Evolutionary conservation across 2,113 vertebrate genomes (phyloP).

Genomic region (Pheucticus melanocephalus): DNA sequence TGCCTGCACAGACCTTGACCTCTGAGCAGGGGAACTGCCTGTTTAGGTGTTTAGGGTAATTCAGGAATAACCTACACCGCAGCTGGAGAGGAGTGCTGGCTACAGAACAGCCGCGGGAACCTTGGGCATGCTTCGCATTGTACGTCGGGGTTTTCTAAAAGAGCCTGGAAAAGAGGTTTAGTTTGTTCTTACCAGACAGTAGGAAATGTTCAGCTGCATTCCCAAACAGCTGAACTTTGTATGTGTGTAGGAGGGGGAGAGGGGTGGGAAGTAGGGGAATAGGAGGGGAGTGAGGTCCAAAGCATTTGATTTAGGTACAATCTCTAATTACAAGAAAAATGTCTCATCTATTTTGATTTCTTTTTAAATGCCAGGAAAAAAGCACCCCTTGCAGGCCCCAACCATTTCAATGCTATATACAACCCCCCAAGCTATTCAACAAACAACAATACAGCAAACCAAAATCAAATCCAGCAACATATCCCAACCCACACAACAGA

Average conservation of each 20-base stretch:
- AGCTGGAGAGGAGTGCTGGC: background rate
- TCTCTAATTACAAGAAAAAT: slow-evolving; percentile 9
- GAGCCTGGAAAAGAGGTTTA: background rate
- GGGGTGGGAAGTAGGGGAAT: background rate
- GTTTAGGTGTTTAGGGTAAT: slow-evolving; percentile 40
- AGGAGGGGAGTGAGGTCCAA: background rate
- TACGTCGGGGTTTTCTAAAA: background rate
- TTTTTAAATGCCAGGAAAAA: background rate
- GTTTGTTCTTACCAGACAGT: background rate
- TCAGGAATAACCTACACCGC: background rate
- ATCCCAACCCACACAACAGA: slow-evolving; percentile 40
- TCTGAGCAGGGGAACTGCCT: slow-evolving; percentile 32
- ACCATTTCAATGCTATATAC: background rate
- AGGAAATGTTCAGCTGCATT: slow-evolving; percentile 32
- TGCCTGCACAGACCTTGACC: slow-evolving; percentile 59
- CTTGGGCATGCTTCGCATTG: background rate
- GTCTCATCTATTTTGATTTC: slow-evolving; percentile 44
- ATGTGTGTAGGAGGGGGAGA: slow-evolving; percentile 1
- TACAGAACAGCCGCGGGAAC: background rate
- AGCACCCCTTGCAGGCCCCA: background rate
- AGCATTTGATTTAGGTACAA: slow-evolving; percentile 19
- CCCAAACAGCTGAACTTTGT: slow-evolving; percentile 9
- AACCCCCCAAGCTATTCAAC: background rate
- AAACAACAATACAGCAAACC: slow-evolving; percentile 30
- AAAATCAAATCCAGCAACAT: slow-evolving; percentile 31